Evolutionary conservation across 2,797 vertebrate genomes (phyloP).

Genomic region (Zalophus californianus): DNA sequence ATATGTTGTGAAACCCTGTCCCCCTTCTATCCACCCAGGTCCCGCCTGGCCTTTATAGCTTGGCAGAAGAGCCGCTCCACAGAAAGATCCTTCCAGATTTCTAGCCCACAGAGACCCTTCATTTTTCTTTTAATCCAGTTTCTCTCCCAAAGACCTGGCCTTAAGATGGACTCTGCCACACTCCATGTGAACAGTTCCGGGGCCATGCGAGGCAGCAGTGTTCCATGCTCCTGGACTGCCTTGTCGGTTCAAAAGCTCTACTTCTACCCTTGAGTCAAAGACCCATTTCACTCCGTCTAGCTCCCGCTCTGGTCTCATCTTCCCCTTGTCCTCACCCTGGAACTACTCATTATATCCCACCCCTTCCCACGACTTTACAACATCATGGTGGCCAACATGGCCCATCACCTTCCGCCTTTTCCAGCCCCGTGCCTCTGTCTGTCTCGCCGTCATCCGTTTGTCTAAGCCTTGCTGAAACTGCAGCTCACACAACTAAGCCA

Average conservation of each 20-base stretch:
- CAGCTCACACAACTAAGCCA: not conserved
- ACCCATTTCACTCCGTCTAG: not conserved
- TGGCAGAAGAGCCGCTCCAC: not conserved
- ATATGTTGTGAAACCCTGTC: not conserved
- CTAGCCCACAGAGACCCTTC: not conserved
- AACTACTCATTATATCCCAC: not conserved
- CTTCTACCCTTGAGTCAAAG: not conserved
- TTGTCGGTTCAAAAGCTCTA: not conserved
- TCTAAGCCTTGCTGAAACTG: not conserved
- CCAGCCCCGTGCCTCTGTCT: not conserved
- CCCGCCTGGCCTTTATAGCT: not conserved
- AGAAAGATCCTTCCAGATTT: not conserved
- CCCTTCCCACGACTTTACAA: not conserved
- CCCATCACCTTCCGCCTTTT: not conserved
- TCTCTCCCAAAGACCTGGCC: not conserved
- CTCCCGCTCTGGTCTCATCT: not conserved
- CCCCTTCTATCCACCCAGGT: not conserved
- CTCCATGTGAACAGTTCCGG: not conserved
- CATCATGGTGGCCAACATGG: not conserved
- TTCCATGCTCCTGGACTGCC: no score
- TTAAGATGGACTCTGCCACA: not conserved
- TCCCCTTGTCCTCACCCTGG: not conserved
- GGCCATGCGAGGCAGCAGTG: rapidly evolving
- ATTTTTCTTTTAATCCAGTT: not conserved
- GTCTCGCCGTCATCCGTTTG: not conserved